A percentile compares a stretch with the other conserved stretches of the same genome.
Conservation (phyloP, 2,888 invertebrate genomes). For the Melitaea athalia region DNA sequence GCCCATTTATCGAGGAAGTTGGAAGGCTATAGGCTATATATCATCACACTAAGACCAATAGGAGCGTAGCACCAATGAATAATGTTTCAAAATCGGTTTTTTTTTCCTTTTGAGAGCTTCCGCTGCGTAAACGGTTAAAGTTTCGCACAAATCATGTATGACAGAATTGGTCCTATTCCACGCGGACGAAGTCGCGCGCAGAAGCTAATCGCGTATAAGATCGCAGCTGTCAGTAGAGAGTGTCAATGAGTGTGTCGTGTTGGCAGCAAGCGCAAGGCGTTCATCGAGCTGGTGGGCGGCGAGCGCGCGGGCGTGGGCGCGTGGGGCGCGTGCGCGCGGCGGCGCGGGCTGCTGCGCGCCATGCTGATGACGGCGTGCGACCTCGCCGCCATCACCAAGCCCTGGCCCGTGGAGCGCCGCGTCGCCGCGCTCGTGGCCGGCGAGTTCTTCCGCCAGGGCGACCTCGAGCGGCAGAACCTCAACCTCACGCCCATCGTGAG, state of each 20-base stretch:
- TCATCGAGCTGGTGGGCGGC: conserved; percentile 86
- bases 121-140: too few species aligned
- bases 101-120: too few species aligned
- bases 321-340: conserved; percentile 88
- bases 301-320: conserved; percentile 67
- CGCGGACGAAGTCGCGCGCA: too few species aligned
- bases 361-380: conserved; percentile 98
- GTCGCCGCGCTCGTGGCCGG: conserved; percentile 96
- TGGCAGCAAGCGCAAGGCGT: conserved; percentile 91
- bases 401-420: conserved; percentile 95
- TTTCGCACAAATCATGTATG: too few species aligned
- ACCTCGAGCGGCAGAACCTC: conserved; percentile 93
- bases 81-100: too few species aligned
- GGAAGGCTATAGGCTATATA: too few species aligned
- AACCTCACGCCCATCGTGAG: conserved; percentile 95
- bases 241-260: neutral
- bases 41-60: too few species aligned
- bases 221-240: too few species aligned
- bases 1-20: too few species aligned
- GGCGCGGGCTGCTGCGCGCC: conserved; percentile 91
- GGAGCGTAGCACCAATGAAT: too few species aligned
- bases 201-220: too few species aligned
- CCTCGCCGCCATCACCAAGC: conserved; percentile 96
- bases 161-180: too few species aligned
- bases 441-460: conserved; percentile 97